Percentiles rank a stretch among this genome's conserved stretches.
These are phyloP conservation scores for Astyanax mexicanus DNA, from an alignment of 2,797 vertebrate genomes.

Conservation along the genomic window DNA sequence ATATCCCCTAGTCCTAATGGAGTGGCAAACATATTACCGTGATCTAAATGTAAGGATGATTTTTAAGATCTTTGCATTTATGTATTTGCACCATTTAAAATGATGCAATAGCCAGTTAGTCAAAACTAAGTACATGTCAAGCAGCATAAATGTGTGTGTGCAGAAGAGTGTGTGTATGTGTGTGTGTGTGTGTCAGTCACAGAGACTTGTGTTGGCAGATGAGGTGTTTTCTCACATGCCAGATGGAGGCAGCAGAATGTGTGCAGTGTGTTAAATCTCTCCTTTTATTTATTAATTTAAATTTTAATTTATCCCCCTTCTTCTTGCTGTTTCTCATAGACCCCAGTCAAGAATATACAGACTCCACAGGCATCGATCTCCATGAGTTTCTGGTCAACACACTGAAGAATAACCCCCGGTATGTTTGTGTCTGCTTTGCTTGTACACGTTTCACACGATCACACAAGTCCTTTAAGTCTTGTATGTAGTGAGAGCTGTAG, in stretches of 20 bases:
- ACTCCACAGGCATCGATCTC: constrained; percentile 98
- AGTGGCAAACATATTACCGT: too few species aligned
- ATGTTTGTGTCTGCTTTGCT: constrained; percentile 47
- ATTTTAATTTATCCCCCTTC: background rate
- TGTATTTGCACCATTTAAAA: too few species aligned
- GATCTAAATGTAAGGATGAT: too few species aligned
- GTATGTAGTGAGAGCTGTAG: too few species aligned
- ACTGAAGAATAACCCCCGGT: constrained; percentile 99
- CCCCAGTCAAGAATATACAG: constrained; percentile 99
- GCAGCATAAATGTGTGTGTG: constrained; percentile 77
- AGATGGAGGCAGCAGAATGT: constrained; percentile 58
- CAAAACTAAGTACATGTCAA: background rate
- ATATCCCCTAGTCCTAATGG: too few species aligned
- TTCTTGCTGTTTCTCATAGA: constrained; percentile 73
- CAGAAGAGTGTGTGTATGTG: constrained; percentile 9
- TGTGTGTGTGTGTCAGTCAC: constrained; percentile 19
- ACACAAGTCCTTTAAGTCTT: too few species aligned
- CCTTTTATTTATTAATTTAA: background rate
- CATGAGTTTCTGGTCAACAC: constrained; percentile 99
- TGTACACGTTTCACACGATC: too few species aligned
- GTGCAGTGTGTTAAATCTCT: constrained; percentile 35
- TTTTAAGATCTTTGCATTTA: too few species aligned
- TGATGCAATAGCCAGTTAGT: background rate
- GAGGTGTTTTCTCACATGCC: constrained; percentile 54
- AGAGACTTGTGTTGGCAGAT: constrained; percentile 44